Evolutionary conservation across 2,797 vertebrate species (phyloP), one percentile per base, ranked within the genome.

Genomic region (Chaetophractus vellerosus): DNA sequence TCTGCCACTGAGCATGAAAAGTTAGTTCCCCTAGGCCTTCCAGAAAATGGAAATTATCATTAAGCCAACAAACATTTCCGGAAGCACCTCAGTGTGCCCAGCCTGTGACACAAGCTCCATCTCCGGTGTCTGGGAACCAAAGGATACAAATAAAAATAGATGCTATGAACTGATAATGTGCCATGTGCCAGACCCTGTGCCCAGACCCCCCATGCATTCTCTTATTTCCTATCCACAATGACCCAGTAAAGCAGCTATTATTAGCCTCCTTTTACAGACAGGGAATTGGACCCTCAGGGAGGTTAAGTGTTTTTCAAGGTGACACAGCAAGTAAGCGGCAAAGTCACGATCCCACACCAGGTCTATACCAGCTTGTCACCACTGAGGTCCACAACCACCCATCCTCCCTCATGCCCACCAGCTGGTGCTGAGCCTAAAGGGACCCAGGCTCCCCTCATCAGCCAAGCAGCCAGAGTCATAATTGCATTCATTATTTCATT

Each of bases 101-200:
- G 50, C 48, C n/a, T 52, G 33, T 23, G 41, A 68, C 14, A 2
- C 45, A 0, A 63, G 33, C 48, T 72, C 41, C 18, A 2, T 71
- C 66, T 68, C 45, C 10, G 36, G 48, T 3, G 0, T 71, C 57
- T 23, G 6, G 80, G 38, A 86, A 52, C n/a, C 9, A 1, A 8
- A 1, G 55, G 82, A 21, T 28, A 28, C 1, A 21, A 16, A n/a
- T 38, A 28, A 72, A 61, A 50, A n/a, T 18, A 74, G 64, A 59
- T 12, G 15, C 0, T 74, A 6, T 59, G 63, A 21, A 10, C 9
- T 0, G 9, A 63, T 16, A 0, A 8, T 24, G 52, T 9, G 41
- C 26, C 33, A 1, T 5, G 21, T 6, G 11, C 63, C 50, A 14
- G 45, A 26, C 48, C 36, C 63, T 9, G 10, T 3, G 52, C 79